Evolutionary conservation across 2,888 invertebrate genomes (phyloP), one percentile per base, ranked within the genome.

Genomic region (Amiota communis): DNA sequence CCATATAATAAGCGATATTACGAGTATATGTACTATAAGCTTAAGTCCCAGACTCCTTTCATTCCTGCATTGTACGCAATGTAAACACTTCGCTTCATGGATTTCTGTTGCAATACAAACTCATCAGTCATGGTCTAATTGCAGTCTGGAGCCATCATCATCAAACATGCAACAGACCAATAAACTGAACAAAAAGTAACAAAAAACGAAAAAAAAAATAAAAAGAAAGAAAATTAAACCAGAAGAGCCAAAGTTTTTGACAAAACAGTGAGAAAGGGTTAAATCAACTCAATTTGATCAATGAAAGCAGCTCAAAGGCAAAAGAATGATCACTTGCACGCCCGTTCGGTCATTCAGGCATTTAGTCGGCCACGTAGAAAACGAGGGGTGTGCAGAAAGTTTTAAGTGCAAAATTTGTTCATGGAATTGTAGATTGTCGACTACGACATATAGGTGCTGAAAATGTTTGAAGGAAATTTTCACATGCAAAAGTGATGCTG

Each of bases 41-140:
- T 36, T 0, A 36, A 36, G 36, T 36, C 36, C 36, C 36, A 36
- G 36, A 36, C 36, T 36, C 36, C 36, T 36, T 36, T 12, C 51
- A 80, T 76, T 82, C 82, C 82, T 82, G 82, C 79, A 20, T 64
- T 15, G 23, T 15, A 64, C 36, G 64, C 64, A 20, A 12, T 61
- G n/a, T 13, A 64, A 47, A 67, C 48, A 59, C 79, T 75, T 79
- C 36, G 36, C 36, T 36, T 36, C 36, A 36, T 36, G 72, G 17
- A 11, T 23, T 23, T n/a, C 49, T 36, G 17, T 59, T 59, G 59
- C 59, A 59, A 59, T 20, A 59, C 6, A 59, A 59, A 59, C 59
- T 59, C 59, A 77, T 75, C 76, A 78, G 86, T 87, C 87, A 87
- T 84, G 86, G 86, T 86, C 86, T 87, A 86, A 87, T 86, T 86